These are phyloP conservation scores for Eonycteris spelaea DNA, from an alignment of 2,113 vertebrate genomes.

Conservation along the genomic window DNA sequence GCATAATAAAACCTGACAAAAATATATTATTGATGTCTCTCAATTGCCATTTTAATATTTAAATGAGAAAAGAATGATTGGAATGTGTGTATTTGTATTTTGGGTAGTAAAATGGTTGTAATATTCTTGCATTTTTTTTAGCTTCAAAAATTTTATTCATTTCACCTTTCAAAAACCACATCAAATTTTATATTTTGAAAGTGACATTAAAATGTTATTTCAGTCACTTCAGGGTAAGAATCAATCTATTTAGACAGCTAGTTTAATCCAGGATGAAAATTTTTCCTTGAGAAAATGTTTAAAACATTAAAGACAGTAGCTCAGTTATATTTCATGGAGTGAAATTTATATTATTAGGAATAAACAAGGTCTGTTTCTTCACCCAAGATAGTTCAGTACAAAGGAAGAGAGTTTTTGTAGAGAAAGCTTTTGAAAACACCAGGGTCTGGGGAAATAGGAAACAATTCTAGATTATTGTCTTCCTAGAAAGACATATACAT, in stretches of 20 bases:
- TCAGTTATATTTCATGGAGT: background rate
- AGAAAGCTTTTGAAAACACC: background rate
- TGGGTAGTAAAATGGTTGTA: background rate
- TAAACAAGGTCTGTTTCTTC: slow-evolving; percentile 36
- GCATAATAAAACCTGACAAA: slow-evolving; percentile 65
- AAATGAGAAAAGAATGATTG: slow-evolving; percentile 44
- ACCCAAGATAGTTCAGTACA: background rate
- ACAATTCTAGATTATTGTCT: background rate
- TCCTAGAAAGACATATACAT: background rate
- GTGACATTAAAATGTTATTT: slow-evolving; percentile 44
- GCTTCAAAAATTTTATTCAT: slow-evolving; percentile 38
- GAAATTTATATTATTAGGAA: slow-evolving; percentile 47
- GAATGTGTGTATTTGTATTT: background rate
- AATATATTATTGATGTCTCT: slow-evolving; percentile 65
- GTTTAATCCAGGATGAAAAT: background rate
- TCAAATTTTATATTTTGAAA: slow-evolving; percentile 60
- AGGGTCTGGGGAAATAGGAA: background rate
- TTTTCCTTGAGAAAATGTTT: slow-evolving; percentile 36
- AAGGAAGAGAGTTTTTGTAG: background rate
- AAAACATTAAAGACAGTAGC: slow-evolving; percentile 36
- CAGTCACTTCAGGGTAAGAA: slow-evolving; percentile 30
- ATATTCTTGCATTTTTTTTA: slow-evolving; percentile 37
- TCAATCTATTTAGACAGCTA: slow-evolving; percentile 33
- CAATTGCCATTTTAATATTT: slow-evolving; percentile 27
- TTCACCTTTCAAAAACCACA: slow-evolving; percentile 58